phyloP scores from a whole-genome alignment of 2,888 invertebrate species.

The Acheta domesticus region DNA sequence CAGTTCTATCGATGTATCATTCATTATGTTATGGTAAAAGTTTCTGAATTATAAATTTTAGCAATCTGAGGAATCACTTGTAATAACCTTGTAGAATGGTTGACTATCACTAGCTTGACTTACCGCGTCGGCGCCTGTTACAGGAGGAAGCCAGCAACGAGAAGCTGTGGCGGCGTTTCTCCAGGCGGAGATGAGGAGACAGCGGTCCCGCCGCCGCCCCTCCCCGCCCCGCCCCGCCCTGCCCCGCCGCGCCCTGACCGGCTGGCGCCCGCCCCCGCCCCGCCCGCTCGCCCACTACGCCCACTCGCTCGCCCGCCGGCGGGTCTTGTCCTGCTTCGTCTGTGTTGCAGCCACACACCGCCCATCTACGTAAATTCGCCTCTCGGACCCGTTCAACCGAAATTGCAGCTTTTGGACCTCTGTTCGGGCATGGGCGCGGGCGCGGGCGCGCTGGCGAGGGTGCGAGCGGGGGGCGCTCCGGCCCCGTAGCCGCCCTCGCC shows the following conservation, averaged over 20 bases:
- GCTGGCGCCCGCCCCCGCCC: neutral
- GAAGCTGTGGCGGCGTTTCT: neutral
- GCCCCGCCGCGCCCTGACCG: neutral
- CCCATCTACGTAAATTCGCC: no score
- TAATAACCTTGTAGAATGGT: no score
- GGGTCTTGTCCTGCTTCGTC: neutral
- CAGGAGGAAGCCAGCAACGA: slow-evolving; percentile 7
- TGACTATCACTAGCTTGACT: no score
- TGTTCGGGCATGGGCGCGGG: neutral
- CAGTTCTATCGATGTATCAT: no score
- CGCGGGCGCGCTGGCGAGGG: neutral
- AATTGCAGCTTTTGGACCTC: neutral
- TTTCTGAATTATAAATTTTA: no score
- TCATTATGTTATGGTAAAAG: no score
- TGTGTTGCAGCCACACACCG: no score
- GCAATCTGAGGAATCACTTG: no score
- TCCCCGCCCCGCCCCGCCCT: neutral
- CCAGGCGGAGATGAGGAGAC: neutral
- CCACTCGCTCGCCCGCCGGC: neutral
- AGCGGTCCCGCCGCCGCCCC: neutral
- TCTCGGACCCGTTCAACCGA: no score
- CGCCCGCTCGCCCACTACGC: neutral
- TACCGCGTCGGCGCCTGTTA: neutral
- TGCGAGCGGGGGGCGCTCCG: neutral
- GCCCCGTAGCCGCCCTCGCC: neutral